A percentile compares a stretch with the other conserved stretches of the same genome.
phyloP scores from a whole-genome alignment of 2,797 vertebrate genomes.

The Lepus townsendii region DNA sequence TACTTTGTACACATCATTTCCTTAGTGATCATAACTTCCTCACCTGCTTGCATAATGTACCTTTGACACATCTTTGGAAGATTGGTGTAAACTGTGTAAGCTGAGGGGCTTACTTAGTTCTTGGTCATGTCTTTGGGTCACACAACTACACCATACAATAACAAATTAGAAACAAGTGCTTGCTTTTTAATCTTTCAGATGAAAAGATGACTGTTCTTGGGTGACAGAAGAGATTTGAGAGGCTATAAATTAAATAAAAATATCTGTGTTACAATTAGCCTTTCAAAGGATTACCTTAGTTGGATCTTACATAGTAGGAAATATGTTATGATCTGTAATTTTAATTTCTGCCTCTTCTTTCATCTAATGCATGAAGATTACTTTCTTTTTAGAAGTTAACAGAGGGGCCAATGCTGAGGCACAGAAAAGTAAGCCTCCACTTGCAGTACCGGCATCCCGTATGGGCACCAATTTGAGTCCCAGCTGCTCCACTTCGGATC shows the following conservation, averaged over 20 bases:
- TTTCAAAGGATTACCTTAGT: background rate
- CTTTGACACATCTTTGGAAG: background rate
- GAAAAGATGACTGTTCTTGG: background rate
- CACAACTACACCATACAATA: background rate
- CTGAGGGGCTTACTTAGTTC: background rate
- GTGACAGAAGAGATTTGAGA: background rate
- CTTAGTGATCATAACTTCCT: background rate
- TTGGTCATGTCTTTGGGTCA: background rate
- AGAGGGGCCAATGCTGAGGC: too few species aligned
- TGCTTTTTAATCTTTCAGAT: background rate
- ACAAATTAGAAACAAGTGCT: background rate
- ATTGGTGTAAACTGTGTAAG: background rate
- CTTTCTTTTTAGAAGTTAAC: background rate
- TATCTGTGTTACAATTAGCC: background rate
- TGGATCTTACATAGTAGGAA: constrained; percentile 27
- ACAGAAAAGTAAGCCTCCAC: too few species aligned
- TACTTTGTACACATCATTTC: background rate
- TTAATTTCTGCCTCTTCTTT: constrained; percentile 29
- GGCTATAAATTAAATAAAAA: background rate
- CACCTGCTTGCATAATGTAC: background rate
- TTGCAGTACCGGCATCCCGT: too few species aligned
- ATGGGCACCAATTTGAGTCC: too few species aligned
- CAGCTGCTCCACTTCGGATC: too few species aligned
- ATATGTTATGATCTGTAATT: background rate
- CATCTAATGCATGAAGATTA: background rate